phyloP scores from a whole-genome alignment of 1,140 invertebrate species.

The Drosophila rufa region DNA sequence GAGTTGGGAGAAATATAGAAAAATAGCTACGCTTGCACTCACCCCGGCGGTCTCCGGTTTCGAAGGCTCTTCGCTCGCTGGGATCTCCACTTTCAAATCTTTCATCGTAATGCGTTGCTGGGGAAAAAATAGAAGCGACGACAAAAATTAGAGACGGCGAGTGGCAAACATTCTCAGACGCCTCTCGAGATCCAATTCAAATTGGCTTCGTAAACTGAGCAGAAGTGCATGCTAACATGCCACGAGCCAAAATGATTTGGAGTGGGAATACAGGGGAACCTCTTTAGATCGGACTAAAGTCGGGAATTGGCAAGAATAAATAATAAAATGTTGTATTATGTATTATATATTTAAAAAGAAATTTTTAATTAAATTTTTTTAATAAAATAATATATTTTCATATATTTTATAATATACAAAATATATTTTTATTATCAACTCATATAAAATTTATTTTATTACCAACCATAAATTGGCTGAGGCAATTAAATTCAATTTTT shows the following conservation, averaged over 20 bases:
- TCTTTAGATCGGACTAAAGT: no score
- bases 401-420: no score
- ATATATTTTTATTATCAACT: no score
- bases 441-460: no score
- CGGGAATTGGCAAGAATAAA: background rate
- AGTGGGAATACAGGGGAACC: background rate
- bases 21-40: constrained; percentile 2
- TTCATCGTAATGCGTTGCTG: constrained; percentile 42
- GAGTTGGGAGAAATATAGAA: background rate
- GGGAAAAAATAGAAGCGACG: background rate
- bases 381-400: no score
- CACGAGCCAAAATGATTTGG: constrained; percentile 87
- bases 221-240: constrained; percentile 86
- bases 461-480: no score
- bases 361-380: no score
- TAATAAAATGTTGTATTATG: no score
- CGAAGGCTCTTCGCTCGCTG: background rate
- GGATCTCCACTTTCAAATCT: constrained; percentile 47
- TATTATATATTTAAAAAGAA: no score
- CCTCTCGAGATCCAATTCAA: constrained; percentile 30
- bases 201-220: constrained; percentile 86
- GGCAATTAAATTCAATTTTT: no score
- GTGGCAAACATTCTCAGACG: constrained; percentile 27
- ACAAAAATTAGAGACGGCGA: constrained; percentile 9
- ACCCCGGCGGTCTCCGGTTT: constrained; percentile 34